Evolutionary conservation across 2,113 vertebrate species (phyloP).

Genomic region (Gnathonemus echidnorhynchus): DNA sequence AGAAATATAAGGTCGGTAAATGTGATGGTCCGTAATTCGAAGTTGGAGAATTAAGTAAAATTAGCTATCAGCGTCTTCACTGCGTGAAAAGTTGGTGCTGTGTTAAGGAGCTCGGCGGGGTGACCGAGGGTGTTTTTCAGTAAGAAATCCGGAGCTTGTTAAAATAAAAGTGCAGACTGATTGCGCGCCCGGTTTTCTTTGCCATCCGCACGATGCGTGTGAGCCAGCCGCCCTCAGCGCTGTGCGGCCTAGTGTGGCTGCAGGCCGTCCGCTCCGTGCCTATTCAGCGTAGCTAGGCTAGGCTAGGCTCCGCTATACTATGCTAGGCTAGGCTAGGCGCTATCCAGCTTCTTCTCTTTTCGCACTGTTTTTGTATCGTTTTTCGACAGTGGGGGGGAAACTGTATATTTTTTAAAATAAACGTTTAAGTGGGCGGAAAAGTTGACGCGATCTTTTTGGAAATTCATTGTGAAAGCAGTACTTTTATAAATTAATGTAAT

Average conservation of each 20-base stretch:
- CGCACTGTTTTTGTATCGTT: background rate
- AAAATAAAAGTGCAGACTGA: conserved; percentile 19
- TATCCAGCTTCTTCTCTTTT: conserved; percentile 41
- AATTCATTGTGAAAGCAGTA: background rate
- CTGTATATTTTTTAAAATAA: background rate
- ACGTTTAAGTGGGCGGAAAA: background rate
- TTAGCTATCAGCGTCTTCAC: background rate
- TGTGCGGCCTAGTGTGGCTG: conserved; percentile 59
- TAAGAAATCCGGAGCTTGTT: background rate
- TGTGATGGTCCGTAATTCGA: conserved; percentile 43
- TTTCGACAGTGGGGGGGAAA: background rate
- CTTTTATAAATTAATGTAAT: conserved; percentile 13
- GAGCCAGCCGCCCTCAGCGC: conserved; percentile 48
- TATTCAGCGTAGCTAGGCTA: conserved; percentile 13
- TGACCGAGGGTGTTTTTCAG: background rate
- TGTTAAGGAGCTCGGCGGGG: background rate
- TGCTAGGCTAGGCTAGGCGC: conserved; percentile 18
- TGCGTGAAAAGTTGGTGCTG: conserved; percentile 6
- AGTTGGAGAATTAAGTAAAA: conserved; percentile 40
- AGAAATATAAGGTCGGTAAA: conserved; percentile 12
- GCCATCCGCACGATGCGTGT: conserved; percentile 46
- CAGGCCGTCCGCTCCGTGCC: conserved; percentile 25
- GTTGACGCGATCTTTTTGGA: background rate
- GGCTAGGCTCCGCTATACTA: no score
- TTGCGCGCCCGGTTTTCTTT: conserved; percentile 42